Evolutionary conservation across 1,140 invertebrate species (phyloP).

Genomic region (Zaprionus ornatus): DNA sequence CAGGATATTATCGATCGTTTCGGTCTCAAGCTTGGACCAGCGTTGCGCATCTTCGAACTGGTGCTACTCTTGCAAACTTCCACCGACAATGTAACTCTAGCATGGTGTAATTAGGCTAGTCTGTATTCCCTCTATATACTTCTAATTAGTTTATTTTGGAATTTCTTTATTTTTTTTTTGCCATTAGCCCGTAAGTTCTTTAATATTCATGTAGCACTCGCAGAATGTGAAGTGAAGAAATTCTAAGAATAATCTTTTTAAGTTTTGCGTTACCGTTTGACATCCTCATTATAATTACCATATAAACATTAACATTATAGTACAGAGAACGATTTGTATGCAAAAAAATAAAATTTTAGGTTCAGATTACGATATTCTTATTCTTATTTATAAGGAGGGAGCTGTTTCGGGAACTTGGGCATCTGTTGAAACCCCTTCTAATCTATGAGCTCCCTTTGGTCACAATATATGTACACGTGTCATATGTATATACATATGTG

Average conservation of each 20-base stretch:
- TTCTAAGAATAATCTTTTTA: slow-evolving; percentile 6
- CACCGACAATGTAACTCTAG: slow-evolving; percentile 48
- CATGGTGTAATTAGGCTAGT: slow-evolving; percentile 50
- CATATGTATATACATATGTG: no score
- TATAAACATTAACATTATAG: neutral
- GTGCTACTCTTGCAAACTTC: slow-evolving; percentile 62
- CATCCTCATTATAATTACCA: neutral
- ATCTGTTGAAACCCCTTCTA: no score
- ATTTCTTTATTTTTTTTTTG: slow-evolving; percentile 10
- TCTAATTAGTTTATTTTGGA: neutral
- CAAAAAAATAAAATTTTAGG: slow-evolving; percentile 2
- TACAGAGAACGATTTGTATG: neutral
- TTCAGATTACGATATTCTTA: neutral
- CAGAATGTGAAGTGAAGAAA: slow-evolving; percentile 4
- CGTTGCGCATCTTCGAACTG: slow-evolving; percentile 68
- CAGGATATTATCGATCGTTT: slow-evolving; percentile 70
- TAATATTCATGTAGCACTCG: neutral
- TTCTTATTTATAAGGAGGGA: no score
- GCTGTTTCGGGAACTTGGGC: no score
- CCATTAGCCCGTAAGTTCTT: neutral
- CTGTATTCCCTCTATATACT: neutral
- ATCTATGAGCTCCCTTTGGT: no score
- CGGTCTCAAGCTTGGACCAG: slow-evolving; percentile 72
- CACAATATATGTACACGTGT: no score
- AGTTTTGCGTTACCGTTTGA: slow-evolving; percentile 14